These are phyloP conservation scores for Halcyon smyrnensis DNA, from an alignment of 2,797 vertebrate genomes.

Conservation along the genomic window DNA sequence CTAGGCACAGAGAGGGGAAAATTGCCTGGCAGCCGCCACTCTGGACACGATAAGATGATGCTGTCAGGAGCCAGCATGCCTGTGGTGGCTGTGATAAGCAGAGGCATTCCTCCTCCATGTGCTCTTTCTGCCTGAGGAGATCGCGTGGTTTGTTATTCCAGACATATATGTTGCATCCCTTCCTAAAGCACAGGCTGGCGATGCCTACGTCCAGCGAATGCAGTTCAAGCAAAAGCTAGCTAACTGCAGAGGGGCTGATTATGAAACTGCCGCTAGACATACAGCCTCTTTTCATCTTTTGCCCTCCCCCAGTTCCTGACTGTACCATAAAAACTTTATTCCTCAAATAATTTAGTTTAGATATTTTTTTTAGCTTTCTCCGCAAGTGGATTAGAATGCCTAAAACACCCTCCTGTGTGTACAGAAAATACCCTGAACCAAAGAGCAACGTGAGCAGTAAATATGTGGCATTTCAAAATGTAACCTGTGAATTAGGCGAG, in stretches of 20 bases:
- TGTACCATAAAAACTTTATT: background rate
- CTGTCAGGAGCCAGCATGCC: background rate
- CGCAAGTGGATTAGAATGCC: background rate
- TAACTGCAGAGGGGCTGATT: background rate
- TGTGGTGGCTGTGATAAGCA: conserved; percentile 21
- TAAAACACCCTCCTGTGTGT: background rate
- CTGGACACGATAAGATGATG: background rate
- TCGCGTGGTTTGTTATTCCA: background rate
- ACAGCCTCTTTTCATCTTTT: background rate
- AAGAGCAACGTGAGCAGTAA: background rate
- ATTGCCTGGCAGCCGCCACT: background rate
- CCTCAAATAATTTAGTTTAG: background rate
- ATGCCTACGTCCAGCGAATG: fast-evolving
- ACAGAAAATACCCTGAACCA: background rate
- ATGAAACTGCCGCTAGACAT: background rate
- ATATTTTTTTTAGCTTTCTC: background rate
- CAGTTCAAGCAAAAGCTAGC: background rate
- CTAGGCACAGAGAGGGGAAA: background rate
- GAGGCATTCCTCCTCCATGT: background rate
- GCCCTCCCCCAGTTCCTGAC: background rate
- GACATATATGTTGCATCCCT: background rate
- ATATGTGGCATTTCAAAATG: fast-evolving
- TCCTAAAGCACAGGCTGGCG: background rate
- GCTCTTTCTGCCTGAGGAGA: background rate
- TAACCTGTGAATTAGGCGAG: background rate